Base-by-base conservation (phyloP, 2,888 invertebrate species). In the Scaptomyza reducta region DNA sequence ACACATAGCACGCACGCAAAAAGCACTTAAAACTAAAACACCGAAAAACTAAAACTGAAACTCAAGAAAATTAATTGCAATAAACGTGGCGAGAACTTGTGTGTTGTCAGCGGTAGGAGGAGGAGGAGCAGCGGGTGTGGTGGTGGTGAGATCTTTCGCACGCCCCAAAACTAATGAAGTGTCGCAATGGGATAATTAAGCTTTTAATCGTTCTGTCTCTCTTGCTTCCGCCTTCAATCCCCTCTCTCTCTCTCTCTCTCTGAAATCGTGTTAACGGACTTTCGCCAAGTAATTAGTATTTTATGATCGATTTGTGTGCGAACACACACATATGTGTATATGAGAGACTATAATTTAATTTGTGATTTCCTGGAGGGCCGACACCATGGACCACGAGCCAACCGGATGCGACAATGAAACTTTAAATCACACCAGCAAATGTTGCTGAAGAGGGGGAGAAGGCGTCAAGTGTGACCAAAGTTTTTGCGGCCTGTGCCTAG, bases 141-240 rank as follows among this genome's bases (percentile, higher is more conserved):
- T n/a, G 51, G 44, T 33, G 11, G 27, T 6, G 27, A 45, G 46
- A 59, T 61, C 47, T 45, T 68, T 81, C 55, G 51, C 69, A 58
- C 70, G 66, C 70, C 80, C 87, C 18, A 38, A 63, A 83, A 79
- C 88, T 83, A 87, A 85, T 83, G 82, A 88, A 88, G 83, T 87
- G 84, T 86, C 84, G 86, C 84, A 82, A 74, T 88, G 84, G 84
- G 87, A 82, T 84, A 84, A 84, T 84, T 84, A 82, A 83, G 84
- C 78, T 79, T 76, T 88, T 88, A 84, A 84, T 84, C 80, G 84
- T 60, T 69, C 66, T 66, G 59, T 56, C 58, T 65, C 59, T 42
- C 35, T 40, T 14, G 6, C 7, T 35, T 35, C 35, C 64, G 22
- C 5, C 29, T 7, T 10, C 13, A 10, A 7, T 13, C 22, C 9